A percentile compares a stretch with the other conserved stretches of the same genome.
Evolutionary conservation across 2,113 vertebrate genomes (phyloP).

Genomic region (Lucifuga dentata): DNA sequence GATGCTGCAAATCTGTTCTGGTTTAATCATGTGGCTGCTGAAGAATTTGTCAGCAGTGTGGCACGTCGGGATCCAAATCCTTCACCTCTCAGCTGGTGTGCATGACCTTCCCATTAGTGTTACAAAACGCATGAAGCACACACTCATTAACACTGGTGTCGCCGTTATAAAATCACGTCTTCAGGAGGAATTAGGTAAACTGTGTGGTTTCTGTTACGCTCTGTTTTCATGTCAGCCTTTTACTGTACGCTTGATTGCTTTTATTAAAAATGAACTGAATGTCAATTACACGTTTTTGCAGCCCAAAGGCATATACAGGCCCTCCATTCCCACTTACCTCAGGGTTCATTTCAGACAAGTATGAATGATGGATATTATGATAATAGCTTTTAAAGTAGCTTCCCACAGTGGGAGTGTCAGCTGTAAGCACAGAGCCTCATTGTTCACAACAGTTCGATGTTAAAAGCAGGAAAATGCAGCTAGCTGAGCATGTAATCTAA

Average conservation of each 20-base stretch:
- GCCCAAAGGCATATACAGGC: slow-evolving; percentile 11
- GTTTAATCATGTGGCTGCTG: slow-evolving; percentile 41
- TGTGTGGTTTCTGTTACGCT: neutral
- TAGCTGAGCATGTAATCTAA: slow-evolving; percentile 64
- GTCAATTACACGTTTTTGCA: slow-evolving; percentile 33
- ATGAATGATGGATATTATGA: slow-evolving; percentile 55
- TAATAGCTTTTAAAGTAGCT: slow-evolving; percentile 74
- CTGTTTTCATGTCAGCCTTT: slow-evolving; percentile 15
- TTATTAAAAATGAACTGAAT: slow-evolving; percentile 35
- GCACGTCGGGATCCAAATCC: slow-evolving; percentile 16
- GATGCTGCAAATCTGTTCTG: slow-evolving; percentile 51
- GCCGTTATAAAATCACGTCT: neutral
- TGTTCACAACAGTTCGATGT: slow-evolving; percentile 68
- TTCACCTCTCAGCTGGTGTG: slow-evolving; percentile 40
- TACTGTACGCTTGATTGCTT: slow-evolving; percentile 1
- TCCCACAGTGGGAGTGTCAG: slow-evolving; percentile 52
- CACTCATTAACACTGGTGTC: neutral
- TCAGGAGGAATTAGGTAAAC: neutral
- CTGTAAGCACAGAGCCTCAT: slow-evolving; percentile 42
- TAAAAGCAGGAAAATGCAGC: slow-evolving; percentile 66
- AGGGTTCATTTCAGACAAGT: slow-evolving; percentile 52
- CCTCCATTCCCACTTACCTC: slow-evolving; percentile 44
- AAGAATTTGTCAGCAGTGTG: slow-evolving; percentile 45
- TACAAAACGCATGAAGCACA: slow-evolving; percentile 7
- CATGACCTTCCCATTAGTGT: slow-evolving; percentile 7